Evolutionary conservation across 1,140 invertebrate genomes (phyloP), one percentile per base, ranked within the genome.

Genomic region (Frieseomelitta varia): DNA sequence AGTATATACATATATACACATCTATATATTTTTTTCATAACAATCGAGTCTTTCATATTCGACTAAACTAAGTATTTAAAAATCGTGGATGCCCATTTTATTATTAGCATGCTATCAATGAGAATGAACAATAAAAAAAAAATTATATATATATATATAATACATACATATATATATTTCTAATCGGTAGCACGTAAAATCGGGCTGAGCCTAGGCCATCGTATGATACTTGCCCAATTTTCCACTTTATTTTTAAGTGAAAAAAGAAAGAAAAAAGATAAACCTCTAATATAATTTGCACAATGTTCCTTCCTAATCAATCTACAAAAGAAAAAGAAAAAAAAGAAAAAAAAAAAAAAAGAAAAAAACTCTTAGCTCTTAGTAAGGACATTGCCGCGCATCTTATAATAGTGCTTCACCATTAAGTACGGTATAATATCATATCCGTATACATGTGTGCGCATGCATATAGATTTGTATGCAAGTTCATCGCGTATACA

Each of bases 391-490:
- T 89, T 90, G 80, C 85, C 85, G 75, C 87, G 87, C 81, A 85
- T 88, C 67, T 84, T 86, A 56, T 71, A 82, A 85, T 91, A 90
- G 85, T 85, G 88, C 83, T 91, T 90, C 88, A 87, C 79, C 85
- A 84, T 90, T 85, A 89, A 80, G 67, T 89, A 89, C 87, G 79
- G 81, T 80, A 87, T 87, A 88, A 84, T 78, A 86, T 88, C 89
- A 91, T 92, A 91, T 91, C 85, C 84, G 85, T 90, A 85, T 91
- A 87, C 88, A 88, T 85, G 79, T 91, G 87, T 84, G 68, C 87
- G 76, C 84, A 87, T 89, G 85, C 78, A 76, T 88, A 90, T 85
- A 87, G 47, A 86, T 84, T 71, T 71, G 80, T 85, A 82, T 77
- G 80, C 73, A 47, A 73, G 51, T 83, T 55, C 58, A 65, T 63